These are phyloP conservation scores for Caligus rogercresseyi DNA, from an alignment of 1,140 invertebrate species.

Conservation along the genomic window DNA sequence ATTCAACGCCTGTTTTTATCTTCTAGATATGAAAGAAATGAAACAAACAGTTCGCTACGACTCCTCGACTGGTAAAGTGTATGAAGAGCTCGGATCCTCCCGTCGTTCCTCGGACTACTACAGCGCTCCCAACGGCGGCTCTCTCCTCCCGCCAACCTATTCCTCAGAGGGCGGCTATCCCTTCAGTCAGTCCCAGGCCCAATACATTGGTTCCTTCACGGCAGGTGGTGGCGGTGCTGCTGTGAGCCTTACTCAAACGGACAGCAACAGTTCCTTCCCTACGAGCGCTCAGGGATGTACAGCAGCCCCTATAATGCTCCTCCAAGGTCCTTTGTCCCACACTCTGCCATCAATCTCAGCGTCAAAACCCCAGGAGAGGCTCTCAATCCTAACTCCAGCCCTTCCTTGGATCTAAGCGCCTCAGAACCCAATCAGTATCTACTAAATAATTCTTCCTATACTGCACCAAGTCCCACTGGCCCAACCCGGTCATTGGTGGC, in stretches of 20 bases:
- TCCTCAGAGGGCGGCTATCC: neutral
- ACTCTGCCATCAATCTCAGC: conserved; percentile 18
- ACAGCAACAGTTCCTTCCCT: neutral
- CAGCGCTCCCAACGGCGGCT: neutral
- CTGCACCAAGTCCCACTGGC: neutral
- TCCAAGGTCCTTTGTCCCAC: conserved; percentile 13
- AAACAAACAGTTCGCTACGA: conserved; percentile 18
- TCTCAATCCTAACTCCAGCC: neutral
- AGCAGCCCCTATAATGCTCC: neutral
- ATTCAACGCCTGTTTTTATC: too few relatives aligned
- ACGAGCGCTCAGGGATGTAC: conserved; percentile 5
- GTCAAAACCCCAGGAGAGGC: conserved; percentile 11
- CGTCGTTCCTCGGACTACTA: neutral
- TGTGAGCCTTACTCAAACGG: neutral
- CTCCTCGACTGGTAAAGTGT: conserved; percentile 17
- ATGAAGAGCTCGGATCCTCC: conserved; percentile 17
- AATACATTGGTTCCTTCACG: neutral
- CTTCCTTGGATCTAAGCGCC: neutral
- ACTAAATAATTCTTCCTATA: neutral
- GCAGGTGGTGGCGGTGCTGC: neutral
- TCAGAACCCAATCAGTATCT: neutral
- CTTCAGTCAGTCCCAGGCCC: neutral
- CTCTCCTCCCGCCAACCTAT: too few relatives aligned
- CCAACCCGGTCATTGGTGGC: neutral
- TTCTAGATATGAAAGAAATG: neutral